phyloP scores from a whole-genome alignment of 2,113 vertebrate genomes.

The Oreotrochilus melanogaster region DNA sequence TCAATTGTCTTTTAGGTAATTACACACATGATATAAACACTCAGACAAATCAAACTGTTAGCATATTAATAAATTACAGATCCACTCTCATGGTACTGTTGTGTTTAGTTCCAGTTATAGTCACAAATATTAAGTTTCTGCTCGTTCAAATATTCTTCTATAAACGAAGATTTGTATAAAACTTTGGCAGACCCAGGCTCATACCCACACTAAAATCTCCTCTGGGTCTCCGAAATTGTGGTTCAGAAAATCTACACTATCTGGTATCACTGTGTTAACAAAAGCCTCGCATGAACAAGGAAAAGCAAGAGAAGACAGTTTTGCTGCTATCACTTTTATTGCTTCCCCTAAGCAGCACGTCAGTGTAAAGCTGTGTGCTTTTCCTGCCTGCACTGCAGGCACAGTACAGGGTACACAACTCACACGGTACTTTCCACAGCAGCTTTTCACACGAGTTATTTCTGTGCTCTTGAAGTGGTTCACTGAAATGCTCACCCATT shows the following conservation, averaged over 20 bases:
- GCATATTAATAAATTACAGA: not conserved
- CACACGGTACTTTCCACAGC: not conserved
- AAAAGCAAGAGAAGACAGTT: not conserved
- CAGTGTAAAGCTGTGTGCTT: rapidly evolving
- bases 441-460: rapidly evolving
- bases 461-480: not conserved
- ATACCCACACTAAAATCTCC: not conserved
- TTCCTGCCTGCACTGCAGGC: rapidly evolving
- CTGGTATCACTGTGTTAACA: not conserved
- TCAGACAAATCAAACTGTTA: not conserved
- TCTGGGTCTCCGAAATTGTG: not conserved
- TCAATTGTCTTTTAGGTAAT: not conserved
- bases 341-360: not conserved
- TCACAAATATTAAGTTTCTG: not conserved
- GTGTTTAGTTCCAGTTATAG: not conserved
- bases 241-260: not conserved
- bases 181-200: not conserved
- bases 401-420: rapidly evolving
- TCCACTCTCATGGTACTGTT: not conserved
- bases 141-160: not conserved
- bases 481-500: not conserved
- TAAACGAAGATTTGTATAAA: not conserved
- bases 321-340: rapidly evolving
- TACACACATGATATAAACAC: not conserved
- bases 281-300: not conserved